A percentile compares a stretch with the other conserved stretches of the same genome.
Conservation (phyloP, 2,888 invertebrate genomes). For the Gortyna flavago region DNA sequence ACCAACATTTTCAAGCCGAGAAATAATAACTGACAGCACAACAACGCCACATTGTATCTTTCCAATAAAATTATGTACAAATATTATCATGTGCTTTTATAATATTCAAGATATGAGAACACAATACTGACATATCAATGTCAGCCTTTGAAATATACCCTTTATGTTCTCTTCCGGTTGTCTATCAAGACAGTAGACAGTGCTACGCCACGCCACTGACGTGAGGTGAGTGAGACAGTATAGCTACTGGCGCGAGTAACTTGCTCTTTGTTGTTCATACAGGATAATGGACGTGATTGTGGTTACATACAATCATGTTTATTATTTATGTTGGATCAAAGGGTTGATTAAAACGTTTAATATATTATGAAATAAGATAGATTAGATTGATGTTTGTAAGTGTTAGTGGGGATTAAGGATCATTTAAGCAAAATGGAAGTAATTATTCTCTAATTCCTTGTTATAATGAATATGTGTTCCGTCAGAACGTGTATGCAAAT, state of each 20-base stretch:
- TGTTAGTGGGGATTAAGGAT: background rate
- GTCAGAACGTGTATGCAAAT: too few relatives aligned
- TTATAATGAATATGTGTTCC: background rate
- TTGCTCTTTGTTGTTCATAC: background rate
- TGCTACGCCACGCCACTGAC: background rate
- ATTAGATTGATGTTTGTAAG: too few relatives aligned
- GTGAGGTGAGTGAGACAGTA: conserved; percentile 2
- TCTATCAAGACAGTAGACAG: background rate
- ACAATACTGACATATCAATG: conserved; percentile 15
- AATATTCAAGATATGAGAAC: background rate
- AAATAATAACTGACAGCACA: background rate
- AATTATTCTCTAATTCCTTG: background rate
- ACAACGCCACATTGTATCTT: background rate
- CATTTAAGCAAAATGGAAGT: background rate
- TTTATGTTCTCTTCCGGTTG: background rate
- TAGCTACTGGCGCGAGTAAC: conserved; percentile 6
- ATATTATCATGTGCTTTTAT: background rate
- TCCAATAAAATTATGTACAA: background rate
- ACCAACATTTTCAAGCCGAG: background rate
- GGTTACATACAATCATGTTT: background rate
- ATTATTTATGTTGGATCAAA: background rate
- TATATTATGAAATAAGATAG: background rate
- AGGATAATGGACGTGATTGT: conserved; percentile 1
- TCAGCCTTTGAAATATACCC: background rate
- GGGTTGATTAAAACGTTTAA: background rate